phyloP scores from a whole-genome alignment of 23 tunicate species.

The Diplosoma virens region DNA sequence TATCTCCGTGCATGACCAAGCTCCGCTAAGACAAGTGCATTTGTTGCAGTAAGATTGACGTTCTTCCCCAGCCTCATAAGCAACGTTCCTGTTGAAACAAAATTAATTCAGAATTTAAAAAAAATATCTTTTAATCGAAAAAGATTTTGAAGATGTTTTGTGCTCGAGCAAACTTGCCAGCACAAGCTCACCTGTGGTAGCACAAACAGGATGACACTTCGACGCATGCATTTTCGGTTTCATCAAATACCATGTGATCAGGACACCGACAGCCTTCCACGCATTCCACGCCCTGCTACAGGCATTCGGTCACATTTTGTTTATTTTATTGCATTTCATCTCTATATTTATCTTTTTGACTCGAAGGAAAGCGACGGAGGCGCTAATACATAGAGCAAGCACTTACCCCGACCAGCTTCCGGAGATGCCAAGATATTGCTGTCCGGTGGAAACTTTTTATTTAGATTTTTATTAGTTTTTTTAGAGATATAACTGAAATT shows the following conservation, averaged over 20 bases:
- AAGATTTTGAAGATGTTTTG: neutral
- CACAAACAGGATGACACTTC: conserved; percentile 49
- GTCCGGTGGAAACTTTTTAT: no score
- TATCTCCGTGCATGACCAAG: conserved; percentile 58
- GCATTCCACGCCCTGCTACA: conserved; percentile 51
- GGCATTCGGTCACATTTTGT: no score
- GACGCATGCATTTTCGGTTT: conserved; percentile 47
- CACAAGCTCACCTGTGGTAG: conserved; percentile 40
- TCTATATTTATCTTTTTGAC: no score
- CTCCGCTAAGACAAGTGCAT: conserved; percentile 67
- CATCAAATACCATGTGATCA: conserved; percentile 59
- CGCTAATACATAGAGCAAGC: no score
- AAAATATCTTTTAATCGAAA: neutral
- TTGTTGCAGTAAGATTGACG: conserved; percentile 66
- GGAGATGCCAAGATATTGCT: no score
- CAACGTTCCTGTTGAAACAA: conserved; percentile 35
- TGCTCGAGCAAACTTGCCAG: neutral
- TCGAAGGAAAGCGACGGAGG: no score
- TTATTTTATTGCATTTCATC: no score
- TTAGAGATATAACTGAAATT: no score
- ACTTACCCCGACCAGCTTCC: no score
- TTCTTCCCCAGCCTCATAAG: conserved; percentile 48
- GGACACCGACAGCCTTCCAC: conserved; percentile 89
- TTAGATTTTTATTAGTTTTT: no score
- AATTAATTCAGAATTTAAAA: neutral